phyloP scores from a whole-genome alignment of 2,113 vertebrate genomes.

The Onychostoma macrolepis region DNA sequence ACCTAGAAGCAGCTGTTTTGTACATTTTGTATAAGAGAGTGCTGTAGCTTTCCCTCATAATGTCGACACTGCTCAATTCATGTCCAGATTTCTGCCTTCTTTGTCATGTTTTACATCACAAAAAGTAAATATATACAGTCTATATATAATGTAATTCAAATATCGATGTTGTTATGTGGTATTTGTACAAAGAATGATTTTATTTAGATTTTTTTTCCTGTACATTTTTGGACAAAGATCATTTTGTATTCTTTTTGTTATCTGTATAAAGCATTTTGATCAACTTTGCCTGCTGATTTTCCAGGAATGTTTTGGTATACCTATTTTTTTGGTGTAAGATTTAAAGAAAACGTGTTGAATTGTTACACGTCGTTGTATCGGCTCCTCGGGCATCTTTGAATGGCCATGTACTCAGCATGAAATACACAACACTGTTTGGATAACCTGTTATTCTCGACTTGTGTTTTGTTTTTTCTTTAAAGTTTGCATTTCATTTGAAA shows the following conservation, averaged over 20 bases:
- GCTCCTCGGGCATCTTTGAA: constrained; percentile 64
- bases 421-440: constrained; percentile 77
- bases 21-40: constrained; percentile 99
- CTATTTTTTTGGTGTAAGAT: constrained; percentile 69
- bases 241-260: constrained; percentile 81
- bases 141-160: constrained; percentile 79
- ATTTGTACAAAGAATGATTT: constrained; percentile 89
- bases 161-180: constrained; percentile 92
- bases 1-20: constrained; percentile 92
- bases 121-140: constrained; percentile 77
- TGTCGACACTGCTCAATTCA: constrained; percentile 86
- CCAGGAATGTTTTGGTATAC: constrained; percentile 78
- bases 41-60: constrained; percentile 86
- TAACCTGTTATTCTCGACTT: constrained; percentile 68
- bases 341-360: constrained; percentile 68
- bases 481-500: constrained; percentile 70
- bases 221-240: constrained; percentile 76
- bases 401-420: constrained; percentile 76
- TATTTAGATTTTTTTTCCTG: constrained; percentile 75
- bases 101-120: constrained; percentile 84
- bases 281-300: constrained; percentile 80
- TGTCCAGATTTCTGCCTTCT: constrained; percentile 82
- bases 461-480: constrained; percentile 65
- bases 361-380: constrained; percentile 75
- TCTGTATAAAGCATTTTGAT: constrained; percentile 71